Evolutionary conservation across 30 jellyfish, hydroid and myxozoan species (phyloP), one percentile per base, ranked within the genome.

Genomic region (Hydractinia symbiolongicarpus): DNA sequence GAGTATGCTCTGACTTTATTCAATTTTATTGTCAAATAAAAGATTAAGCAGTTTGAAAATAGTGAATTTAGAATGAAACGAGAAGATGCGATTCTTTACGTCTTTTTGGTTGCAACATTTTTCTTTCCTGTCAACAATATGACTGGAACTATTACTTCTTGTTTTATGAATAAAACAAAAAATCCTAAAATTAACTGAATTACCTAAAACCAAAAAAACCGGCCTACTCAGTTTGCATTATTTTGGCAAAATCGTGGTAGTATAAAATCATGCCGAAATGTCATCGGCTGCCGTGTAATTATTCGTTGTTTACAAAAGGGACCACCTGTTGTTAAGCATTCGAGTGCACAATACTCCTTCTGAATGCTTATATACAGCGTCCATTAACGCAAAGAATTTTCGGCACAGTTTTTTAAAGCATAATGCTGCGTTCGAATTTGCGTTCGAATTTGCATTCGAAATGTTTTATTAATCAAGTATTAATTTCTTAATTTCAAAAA

Each of bases 391-490:
- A 7, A 6, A 4, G 40, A 64, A 44, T 13, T 64, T 9, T 64
- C 8, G 9, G 7, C 7, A 64, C 74, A 8, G 74, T 64, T n/a
- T 64, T 64, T 51, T n/a, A 58, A 64, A 64, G 74, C 40, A 64
- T 51, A 64, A 64, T 64, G 74, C 74, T 64, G 74, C 74, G 74
- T 64, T 64, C 74, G 17, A 64, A 64, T 64, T 30, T 30, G 44
- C 44, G 44, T 30, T 30, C 44, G 44, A 30, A 30, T 30, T 30
- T 30, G 44, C 44, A 30, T 30, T 30, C 44, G 44, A 30, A 30
- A 30, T 30, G 44, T 30, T 30, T 30, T 2, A 30, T 30, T 30
- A 30, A 30, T 30, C 44, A 30, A 30, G 44, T 30, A 30, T 30
- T 30, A 30, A 30, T 30, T 30, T 30, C 44, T 30, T 30, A 30